Conservation (phyloP, 2,888 invertebrate species). For the Cheilosia vulpina region DNA sequence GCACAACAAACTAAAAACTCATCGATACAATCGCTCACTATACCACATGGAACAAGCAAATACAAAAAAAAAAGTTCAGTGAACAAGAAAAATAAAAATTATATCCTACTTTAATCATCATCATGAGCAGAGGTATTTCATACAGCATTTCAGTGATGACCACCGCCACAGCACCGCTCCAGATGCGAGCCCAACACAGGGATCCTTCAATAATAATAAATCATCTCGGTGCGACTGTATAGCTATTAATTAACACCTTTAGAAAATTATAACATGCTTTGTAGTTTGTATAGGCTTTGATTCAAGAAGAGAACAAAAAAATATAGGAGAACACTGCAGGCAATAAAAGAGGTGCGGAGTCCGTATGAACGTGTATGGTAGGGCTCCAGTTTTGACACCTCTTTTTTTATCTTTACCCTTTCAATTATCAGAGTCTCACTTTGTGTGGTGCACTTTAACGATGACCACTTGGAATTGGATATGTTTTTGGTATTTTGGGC, state of each 20-base stretch:
- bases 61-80: background rate
- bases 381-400: conserved; percentile 61
- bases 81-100: conserved; percentile 5
- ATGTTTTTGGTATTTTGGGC: too few species aligned
- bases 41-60: background rate
- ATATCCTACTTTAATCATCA: conserved; percentile 55
- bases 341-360: background rate
- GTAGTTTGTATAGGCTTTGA: conserved; percentile 69
- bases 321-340: background rate
- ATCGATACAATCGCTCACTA: conserved; percentile 9
- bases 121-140: conserved; percentile 32
- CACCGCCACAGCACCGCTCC: conserved; percentile 49
- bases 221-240: conserved; percentile 65
- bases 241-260: conserved; percentile 74
- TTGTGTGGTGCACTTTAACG: background rate
- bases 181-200: conserved; percentile 13
- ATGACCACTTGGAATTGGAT: too few species aligned
- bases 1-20: conserved; percentile 3
- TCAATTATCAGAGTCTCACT: conserved; percentile 52
- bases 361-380: conserved; percentile 18
- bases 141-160: conserved; percentile 26
- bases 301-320: conserved; percentile 33
- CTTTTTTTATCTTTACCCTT: conserved; percentile 24
- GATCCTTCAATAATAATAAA: conserved; percentile 68
- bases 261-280: conserved; percentile 74